Evolutionary conservation across 2,797 vertebrate genomes (phyloP).

Genomic region (Miichthys miiuy): DNA sequence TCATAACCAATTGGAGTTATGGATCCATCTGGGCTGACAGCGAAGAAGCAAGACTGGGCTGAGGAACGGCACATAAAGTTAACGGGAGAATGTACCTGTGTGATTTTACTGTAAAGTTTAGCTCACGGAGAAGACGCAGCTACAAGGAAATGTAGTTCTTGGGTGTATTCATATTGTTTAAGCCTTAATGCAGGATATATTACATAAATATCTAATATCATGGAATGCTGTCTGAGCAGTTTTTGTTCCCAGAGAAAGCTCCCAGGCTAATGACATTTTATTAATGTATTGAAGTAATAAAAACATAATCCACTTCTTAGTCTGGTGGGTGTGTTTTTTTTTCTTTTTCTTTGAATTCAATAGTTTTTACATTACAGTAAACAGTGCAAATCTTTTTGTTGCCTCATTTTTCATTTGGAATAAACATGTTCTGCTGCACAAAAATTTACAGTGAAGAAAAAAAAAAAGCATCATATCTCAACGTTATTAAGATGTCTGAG

Average conservation of each 20-base stretch:
- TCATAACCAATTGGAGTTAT: slow-evolving; percentile 45
- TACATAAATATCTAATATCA: slow-evolving; percentile 77
- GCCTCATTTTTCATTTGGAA: slow-evolving; percentile 7
- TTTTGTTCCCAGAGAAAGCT: slow-evolving; percentile 61
- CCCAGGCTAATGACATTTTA: slow-evolving; percentile 71
- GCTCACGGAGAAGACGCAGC: neutral
- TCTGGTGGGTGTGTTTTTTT: slow-evolving; percentile 13
- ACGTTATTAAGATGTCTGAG: slow-evolving; percentile 10
- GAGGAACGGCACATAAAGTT: too few relatives aligned
- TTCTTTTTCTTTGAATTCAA: slow-evolving; percentile 37
- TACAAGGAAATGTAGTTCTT: slow-evolving; percentile 29
- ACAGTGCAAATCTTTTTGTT: slow-evolving; percentile 32
- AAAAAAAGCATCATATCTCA: slow-evolving; percentile 16
- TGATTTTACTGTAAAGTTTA: neutral
- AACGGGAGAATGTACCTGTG: neutral
- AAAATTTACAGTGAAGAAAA: slow-evolving; percentile 16
- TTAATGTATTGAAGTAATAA: slow-evolving; percentile 65
- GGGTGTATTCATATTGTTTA: slow-evolving; percentile 47
- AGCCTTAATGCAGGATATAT: slow-evolving; percentile 56
- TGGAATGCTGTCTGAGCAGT: slow-evolving; percentile 61
- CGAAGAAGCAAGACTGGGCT: too few relatives aligned
- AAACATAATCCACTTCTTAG: slow-evolving; percentile 56
- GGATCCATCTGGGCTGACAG: slow-evolving; percentile 15
- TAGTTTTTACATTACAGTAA: slow-evolving; percentile 36
- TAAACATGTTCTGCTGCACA: slow-evolving; percentile 26